Base-by-base conservation (phyloP, 2,797 vertebrate species). In the Tachyglossus aculeatus region DNA sequence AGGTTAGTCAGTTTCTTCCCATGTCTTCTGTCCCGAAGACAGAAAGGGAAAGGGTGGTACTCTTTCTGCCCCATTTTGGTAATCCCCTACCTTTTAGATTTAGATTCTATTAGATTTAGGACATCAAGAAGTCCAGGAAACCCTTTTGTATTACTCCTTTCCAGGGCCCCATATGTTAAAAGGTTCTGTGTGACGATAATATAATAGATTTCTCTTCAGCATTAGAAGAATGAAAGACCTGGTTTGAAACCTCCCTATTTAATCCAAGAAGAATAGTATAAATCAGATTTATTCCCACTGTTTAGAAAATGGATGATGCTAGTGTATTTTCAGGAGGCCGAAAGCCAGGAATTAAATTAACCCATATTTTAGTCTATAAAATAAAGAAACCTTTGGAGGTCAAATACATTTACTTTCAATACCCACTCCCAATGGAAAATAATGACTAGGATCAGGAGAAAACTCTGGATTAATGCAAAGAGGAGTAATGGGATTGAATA, bases 281-380 rank as follows among this genome's bases (percentile, higher is more conserved):
- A 79, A 74, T 78, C 68, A 66, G 18, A 32, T 51, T 33, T 39
- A 33, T 41, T 32, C 38, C 22, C 12, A 41, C 66, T 45, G 18
- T 44, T 18, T 57, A 80, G 13, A 24, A 78, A 80, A 24, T 7
- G 27, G 9, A 73, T 71, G 22, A 54, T 37, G 33, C 27, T 44
- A n/a, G 36, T 61, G 5, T 47, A 39, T 62, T 68, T 74, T 54
- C 53, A 47, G 43, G 64, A 63, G 33, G 37, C 43, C 60, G 22
- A 63, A 33, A 75, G 75, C 53, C 63, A 39, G 27, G 5, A 77
- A 68, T 71, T 53, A 73, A 80, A 68, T n/a, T 57, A 78, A 78
- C 12, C 2, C 18, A 25, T 56, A 25, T 27, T 62, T 78, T 44
- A 60, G 40, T 7, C 39, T 45, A 15, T 19, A 16, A 40, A 71